phyloP scores from a whole-genome alignment of 2,888 invertebrate species.

The Magallana nippona region DNA sequence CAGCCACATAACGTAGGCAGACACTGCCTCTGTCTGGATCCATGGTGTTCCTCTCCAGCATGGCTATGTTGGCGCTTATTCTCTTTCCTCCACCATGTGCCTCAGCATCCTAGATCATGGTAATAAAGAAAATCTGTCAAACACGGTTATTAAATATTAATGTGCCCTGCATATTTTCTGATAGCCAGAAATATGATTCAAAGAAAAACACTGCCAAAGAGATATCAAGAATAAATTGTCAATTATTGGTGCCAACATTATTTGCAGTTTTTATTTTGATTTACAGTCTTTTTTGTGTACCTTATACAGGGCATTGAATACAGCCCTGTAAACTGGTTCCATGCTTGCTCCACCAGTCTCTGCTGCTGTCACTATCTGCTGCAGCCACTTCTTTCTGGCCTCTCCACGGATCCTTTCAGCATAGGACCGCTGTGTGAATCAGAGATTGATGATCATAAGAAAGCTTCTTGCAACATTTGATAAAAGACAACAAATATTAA shows the following conservation, averaged over 20 bases:
- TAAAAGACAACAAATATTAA: neutral
- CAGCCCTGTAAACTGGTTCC: conserved; percentile 78
- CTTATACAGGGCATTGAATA: conserved; percentile 78
- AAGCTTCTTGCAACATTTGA: neutral
- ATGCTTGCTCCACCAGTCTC: conserved; percentile 76
- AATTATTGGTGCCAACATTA: no score
- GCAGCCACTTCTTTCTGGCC: conserved; percentile 79
- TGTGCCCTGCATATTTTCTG: no score
- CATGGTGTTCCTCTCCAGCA: conserved; percentile 75
- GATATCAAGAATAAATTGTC: no score
- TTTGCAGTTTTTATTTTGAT: no score
- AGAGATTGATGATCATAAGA: no score
- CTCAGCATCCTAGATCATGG: conserved; percentile 75
- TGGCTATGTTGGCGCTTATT: conserved; percentile 76
- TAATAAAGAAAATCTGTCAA: neutral
- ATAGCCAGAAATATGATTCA: no score
- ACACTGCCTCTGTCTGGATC: conserved; percentile 70
- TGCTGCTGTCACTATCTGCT: conserved; percentile 76
- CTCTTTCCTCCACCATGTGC: conserved; percentile 78
- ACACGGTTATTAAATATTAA: no score
- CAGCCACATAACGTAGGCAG: conserved; percentile 76
- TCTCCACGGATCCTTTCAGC: conserved; percentile 78
- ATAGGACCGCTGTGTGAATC: conserved; percentile 72
- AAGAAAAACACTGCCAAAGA: no score
- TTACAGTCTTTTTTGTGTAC: conserved; percentile 56